Conservation (phyloP, 2,113 vertebrate genomes). For the Embiotoca jacksoni region DNA sequence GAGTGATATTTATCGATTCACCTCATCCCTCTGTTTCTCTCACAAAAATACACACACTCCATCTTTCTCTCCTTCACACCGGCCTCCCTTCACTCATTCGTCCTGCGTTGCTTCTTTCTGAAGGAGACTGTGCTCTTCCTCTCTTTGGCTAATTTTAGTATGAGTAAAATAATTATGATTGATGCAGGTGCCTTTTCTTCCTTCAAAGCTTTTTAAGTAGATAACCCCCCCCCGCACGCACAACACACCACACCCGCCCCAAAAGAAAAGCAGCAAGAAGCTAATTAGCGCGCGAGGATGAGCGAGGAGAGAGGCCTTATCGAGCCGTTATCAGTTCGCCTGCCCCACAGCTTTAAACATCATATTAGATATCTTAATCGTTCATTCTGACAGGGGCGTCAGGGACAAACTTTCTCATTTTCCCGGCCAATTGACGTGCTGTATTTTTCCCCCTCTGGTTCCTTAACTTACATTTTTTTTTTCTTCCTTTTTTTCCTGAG, state of each 20-base stretch:
- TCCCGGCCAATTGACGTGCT: constrained; percentile 58
- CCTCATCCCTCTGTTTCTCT: constrained; percentile 56
- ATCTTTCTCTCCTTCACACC: constrained; percentile 31
- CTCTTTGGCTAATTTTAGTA: constrained; percentile 76
- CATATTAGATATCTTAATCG: constrained; percentile 76
- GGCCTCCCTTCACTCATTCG: constrained; percentile 16
- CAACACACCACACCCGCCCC: constrained; percentile 7
- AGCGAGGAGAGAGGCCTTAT: constrained; percentile 67
- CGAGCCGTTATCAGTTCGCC: constrained; percentile 65
- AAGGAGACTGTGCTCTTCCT: constrained; percentile 72
- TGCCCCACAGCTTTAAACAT: constrained; percentile 75
- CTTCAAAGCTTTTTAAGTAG: constrained; percentile 74
- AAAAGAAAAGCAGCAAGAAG: constrained; percentile 68
- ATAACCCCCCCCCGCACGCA: constrained; percentile 32
- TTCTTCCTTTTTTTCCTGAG: background rate
- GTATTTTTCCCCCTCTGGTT: constrained; percentile 44
- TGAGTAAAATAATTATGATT: constrained; percentile 83
- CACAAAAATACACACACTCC: background rate
- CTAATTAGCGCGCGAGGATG: constrained; percentile 75
- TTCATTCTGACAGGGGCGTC: constrained; percentile 65
- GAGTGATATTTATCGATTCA: constrained; percentile 86
- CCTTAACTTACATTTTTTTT: constrained; percentile 26
- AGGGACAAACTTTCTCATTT: constrained; percentile 72
- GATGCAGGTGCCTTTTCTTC: constrained; percentile 80
- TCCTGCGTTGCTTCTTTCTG: constrained; percentile 45